Evolutionary conservation across 2,888 invertebrate genomes (phyloP).

Genomic region (Leptopilina syphax): DNA sequence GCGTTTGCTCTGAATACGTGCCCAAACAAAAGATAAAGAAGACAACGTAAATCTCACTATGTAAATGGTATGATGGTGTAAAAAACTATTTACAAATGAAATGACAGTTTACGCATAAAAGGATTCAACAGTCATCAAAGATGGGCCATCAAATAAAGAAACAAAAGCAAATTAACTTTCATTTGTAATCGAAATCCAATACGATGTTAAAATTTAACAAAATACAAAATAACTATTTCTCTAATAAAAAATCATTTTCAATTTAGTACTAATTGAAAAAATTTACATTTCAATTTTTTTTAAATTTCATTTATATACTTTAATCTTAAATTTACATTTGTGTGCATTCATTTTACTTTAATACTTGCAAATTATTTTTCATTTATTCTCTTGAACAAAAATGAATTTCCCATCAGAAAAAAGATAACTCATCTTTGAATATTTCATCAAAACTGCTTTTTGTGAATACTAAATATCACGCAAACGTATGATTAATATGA

Average conservation of each 20-base stretch:
- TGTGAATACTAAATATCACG: slow-evolving; percentile 24
- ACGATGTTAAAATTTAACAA: background rate
- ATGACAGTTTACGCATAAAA: slow-evolving; percentile 16
- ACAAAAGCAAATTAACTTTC: too few species aligned
- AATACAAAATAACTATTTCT: too few species aligned
- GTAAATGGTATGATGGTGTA: slow-evolving; percentile 54
- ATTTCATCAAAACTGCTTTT: background rate
- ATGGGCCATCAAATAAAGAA: background rate
- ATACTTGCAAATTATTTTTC: too few species aligned
- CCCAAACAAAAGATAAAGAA: slow-evolving; percentile 75
- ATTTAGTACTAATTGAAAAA: too few species aligned
- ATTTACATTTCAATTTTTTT: too few species aligned
- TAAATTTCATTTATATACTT: too few species aligned
- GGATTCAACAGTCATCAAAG: slow-evolving; percentile 1
- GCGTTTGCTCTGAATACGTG: slow-evolving; percentile 76
- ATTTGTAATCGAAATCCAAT: background rate
- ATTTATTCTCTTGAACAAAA: too few species aligned
- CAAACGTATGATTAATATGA: slow-evolving; percentile 1
- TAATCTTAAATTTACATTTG: too few species aligned
- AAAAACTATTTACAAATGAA: slow-evolving; percentile 2
- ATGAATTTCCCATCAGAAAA: background rate
- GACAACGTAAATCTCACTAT: slow-evolving; percentile 70
- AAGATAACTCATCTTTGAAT: background rate
- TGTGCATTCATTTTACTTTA: too few species aligned
- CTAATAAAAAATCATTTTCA: too few species aligned